Conservation (phyloP, 2,113 vertebrate genomes). For the Amia ocellicauda region DNA sequence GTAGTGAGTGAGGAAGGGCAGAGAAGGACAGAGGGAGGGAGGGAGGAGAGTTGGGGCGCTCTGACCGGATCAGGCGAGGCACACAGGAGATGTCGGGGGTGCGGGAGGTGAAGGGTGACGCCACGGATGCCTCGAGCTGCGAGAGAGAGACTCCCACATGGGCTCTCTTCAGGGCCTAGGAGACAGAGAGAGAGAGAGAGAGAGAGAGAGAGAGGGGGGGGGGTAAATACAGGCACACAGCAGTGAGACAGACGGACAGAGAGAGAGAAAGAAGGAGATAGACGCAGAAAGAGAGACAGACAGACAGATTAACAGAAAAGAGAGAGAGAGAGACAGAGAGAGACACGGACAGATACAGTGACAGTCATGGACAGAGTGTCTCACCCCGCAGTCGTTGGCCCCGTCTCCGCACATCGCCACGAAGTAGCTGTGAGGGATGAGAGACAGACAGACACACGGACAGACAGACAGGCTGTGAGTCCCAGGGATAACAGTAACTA, state of each 20-base stretch:
- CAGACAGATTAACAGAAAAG: too few species aligned
- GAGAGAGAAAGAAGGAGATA: too few species aligned
- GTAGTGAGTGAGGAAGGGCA: not conserved
- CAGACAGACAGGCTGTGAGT: not conserved
- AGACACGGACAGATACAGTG: constrained; percentile 5
- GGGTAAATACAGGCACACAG: too few species aligned
- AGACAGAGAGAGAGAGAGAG: too few species aligned
- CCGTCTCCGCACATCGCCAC: constrained; percentile 52
- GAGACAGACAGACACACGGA: not conserved
- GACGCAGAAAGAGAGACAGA: not conserved
- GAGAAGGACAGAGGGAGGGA: not conserved
- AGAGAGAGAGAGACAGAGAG: not conserved
- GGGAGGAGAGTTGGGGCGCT: too few species aligned
- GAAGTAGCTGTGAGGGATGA: constrained; percentile 37
- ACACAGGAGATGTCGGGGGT: constrained; percentile 46
- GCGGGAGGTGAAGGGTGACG: constrained; percentile 48
- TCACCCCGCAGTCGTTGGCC: constrained; percentile 50
- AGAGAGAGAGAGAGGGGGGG: too few species aligned
- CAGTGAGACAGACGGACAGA: not conserved
- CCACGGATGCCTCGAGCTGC: constrained; percentile 46
- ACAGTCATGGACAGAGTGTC: too few species aligned
- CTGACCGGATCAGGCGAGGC: constrained; percentile 44
- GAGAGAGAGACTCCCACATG: constrained; percentile 49
- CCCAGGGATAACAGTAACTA: not conserved
- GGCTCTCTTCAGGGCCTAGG: constrained; percentile 45